phyloP scores from a whole-genome alignment of 2,888 invertebrate species.

The Mylabris sibirica region DNA sequence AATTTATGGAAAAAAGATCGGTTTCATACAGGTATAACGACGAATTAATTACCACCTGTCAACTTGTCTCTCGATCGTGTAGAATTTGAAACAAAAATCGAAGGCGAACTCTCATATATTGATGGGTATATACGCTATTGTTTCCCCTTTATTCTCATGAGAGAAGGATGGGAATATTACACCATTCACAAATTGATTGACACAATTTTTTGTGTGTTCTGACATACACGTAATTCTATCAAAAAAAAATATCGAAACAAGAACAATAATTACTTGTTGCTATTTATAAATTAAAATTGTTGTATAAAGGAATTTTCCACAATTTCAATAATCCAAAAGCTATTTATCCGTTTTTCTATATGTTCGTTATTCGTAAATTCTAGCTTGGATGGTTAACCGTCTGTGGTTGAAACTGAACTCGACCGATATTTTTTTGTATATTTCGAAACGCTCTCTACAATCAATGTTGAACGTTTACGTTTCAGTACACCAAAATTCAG shows the following conservation, averaged over 20 bases:
- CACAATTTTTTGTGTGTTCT: background rate
- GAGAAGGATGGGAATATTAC: background rate
- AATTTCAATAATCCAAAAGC: background rate
- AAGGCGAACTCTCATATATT: background rate
- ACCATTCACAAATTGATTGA: background rate
- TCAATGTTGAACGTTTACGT: background rate
- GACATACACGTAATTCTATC: background rate
- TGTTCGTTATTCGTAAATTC: background rate
- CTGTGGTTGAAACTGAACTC: background rate
- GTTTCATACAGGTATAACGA: background rate
- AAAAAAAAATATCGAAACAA: background rate
- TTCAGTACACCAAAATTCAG: background rate
- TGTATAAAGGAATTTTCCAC: background rate
- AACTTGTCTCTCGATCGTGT: background rate
- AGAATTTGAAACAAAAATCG: background rate
- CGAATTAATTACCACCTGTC: conserved; percentile 2
- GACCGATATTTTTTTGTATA: background rate
- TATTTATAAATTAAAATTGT: background rate
- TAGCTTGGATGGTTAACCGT: background rate
- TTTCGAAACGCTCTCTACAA: background rate
- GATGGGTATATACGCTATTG: background rate
- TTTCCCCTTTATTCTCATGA: background rate
- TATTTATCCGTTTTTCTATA: background rate
- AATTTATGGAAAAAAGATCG: background rate
- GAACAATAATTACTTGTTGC: background rate